phyloP scores from a whole-genome alignment of 2,888 invertebrate genomes.

The Nyleta sp. region DNA sequence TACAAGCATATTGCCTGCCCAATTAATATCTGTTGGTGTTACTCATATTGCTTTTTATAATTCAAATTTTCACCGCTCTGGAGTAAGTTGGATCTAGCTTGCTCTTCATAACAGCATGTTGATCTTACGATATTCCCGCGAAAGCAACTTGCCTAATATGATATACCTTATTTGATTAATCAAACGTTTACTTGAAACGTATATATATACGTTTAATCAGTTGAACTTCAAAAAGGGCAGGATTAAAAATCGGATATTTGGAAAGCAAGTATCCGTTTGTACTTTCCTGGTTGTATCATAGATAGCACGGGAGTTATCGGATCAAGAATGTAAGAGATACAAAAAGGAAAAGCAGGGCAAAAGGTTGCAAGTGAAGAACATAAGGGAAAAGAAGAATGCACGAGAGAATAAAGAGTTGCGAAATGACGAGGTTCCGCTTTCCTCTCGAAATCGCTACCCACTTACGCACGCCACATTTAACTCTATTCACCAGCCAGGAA shows the following conservation, averaged over 20 bases:
- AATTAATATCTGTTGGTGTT: constrained; percentile 19
- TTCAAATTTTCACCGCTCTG: constrained; percentile 16
- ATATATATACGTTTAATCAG: too few species aligned
- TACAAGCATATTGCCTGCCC: constrained; percentile 12
- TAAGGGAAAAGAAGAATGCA: constrained; percentile 30
- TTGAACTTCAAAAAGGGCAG: too few species aligned
- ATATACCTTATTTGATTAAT: constrained; percentile 10
- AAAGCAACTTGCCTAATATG: constrained; percentile 22
- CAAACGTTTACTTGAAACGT: not conserved
- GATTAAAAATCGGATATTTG: too few species aligned
- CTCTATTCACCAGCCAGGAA: constrained; percentile 67
- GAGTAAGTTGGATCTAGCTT: constrained; percentile 32
- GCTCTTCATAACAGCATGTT: constrained; percentile 51
- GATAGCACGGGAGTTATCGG: too few species aligned
- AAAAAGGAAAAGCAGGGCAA: constrained; percentile 28
- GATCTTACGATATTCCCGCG: constrained; percentile 16
- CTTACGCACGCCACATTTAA: constrained; percentile 75
- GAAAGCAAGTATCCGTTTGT: too few species aligned
- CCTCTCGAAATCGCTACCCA: constrained; percentile 71
- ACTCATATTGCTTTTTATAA: constrained; percentile 29
- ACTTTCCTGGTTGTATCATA: too few species aligned
- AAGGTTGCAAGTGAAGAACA: constrained; percentile 57
- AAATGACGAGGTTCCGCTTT: constrained; percentile 68
- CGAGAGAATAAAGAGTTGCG: constrained; percentile 36
- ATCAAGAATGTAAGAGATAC: too few species aligned